Evolutionary conservation across 2,888 invertebrate species (phyloP).

Genomic region (Dexiosoma caninum): DNA sequence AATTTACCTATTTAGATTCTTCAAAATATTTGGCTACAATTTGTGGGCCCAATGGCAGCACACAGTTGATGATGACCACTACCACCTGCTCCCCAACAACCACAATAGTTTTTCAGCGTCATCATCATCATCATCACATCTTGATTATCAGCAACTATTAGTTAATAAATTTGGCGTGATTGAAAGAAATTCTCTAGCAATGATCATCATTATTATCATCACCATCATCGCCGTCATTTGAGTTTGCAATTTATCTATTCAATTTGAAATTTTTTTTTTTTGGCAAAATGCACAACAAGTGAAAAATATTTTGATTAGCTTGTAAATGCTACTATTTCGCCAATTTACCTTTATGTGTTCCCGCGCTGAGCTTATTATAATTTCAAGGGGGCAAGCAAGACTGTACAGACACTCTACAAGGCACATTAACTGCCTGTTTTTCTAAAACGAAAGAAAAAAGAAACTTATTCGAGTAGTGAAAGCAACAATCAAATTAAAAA

Average conservation of each 20-base stretch:
- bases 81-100: conserved; percentile 47
- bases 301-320: conserved; percentile 53
- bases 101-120: too few relatives aligned
- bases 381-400: background rate
- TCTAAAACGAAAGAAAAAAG: too few relatives aligned
- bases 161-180: conserved; percentile 38
- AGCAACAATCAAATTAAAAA: too few relatives aligned
- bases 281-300: conserved; percentile 18
- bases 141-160: conserved; percentile 13
- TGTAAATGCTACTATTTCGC: conserved; percentile 48
- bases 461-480: too few relatives aligned
- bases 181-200: conserved; percentile 13
- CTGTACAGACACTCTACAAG: background rate
- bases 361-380: too few relatives aligned
- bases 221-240: background rate
- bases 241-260: conserved; percentile 12
- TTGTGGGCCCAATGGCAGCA: conserved; percentile 33
- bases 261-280: conserved; percentile 21
- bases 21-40: conserved; percentile 42
- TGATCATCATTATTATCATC: too few relatives aligned
- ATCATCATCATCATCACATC: background rate
- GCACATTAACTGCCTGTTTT: background rate
- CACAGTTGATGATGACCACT: conserved; percentile 4
- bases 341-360: background rate
- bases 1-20: conserved; percentile 32